Base-by-base conservation (phyloP, 2,113 vertebrate species). In the Cathartes aura region DNA sequence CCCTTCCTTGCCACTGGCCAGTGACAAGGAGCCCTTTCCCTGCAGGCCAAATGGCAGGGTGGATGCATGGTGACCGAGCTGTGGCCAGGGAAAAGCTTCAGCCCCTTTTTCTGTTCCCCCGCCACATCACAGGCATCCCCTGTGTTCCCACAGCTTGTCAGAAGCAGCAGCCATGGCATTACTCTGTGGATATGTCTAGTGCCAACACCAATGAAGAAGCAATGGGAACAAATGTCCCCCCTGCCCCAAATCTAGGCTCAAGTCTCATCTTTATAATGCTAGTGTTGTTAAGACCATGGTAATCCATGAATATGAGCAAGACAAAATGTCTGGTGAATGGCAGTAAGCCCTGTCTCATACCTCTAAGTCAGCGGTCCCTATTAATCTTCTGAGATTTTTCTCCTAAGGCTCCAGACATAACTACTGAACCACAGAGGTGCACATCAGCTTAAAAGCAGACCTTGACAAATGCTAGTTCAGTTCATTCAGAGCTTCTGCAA, bases 1-100 rank as follows among this genome's bases (percentile, higher is more conserved):
- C 27, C 7, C n/a, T 78, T 53, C 50, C 36, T 63, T 76, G 48
- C 19, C 52, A 43, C 22, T 0, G 3, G 32, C 13, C 0, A 0
- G 38, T 62, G 21, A 23, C 47, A 68, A 30, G 59, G 26, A 73
- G 11, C 6, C n/a, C 5, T 24, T 19, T 38, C 32, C n/a, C 45
- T 22, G 4, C 22, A 34, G 52, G 32, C n/a, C 27, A 50, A 48
- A 60, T 6, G 34, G 23, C 32, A 73, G n/a, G 19, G 47, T 29
- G 40, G 47, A 56, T 21, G 15, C 23, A 30, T 3, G 17, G 27
- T 43, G 27, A n/a, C 66, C 73, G n/a, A 87, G 36, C 64, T 91
- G 47, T 79, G 68, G 79, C 8, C 79, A 70, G 38, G 22, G 55
- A 63, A 74, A 80, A 58, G 12, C 48, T 84, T 74, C 73, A 63